These are phyloP conservation scores for Pseudomyrmex sp. DNA, from an alignment of 1,140 invertebrate genomes.

Conservation along the genomic window DNA sequence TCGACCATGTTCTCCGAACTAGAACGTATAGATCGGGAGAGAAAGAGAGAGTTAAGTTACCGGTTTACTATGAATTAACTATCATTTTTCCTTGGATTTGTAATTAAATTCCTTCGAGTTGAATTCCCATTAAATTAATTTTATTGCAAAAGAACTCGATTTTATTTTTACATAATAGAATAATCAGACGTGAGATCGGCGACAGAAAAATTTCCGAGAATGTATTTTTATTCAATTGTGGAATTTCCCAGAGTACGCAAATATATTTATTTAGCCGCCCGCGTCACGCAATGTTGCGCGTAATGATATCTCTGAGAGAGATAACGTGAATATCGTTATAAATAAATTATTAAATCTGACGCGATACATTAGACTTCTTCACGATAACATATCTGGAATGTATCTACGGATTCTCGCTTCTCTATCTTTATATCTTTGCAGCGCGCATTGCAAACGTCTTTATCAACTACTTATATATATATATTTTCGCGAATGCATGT, in stretches of 20 bases:
- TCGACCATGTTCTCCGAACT: not conserved
- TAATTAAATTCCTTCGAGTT: not conserved
- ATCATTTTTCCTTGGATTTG: not conserved
- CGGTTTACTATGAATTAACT: not conserved
- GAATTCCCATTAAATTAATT: not conserved
- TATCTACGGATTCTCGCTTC: not conserved
- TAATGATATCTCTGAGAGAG: not conserved
- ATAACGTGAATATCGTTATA: not conserved
- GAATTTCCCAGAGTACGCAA: not conserved
- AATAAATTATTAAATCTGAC: slow-evolving; percentile 17
- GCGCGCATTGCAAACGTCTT: not conserved
- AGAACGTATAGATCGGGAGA: not conserved
- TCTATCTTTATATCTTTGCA: not conserved
- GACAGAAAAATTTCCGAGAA: not conserved
- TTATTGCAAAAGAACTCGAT: not conserved
- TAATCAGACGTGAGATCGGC: not conserved
- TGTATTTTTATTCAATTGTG: not conserved
- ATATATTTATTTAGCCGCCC: not conserved
- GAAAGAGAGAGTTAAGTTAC: not conserved
- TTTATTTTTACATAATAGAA: slow-evolving; percentile 33
- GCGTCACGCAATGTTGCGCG: slow-evolving; percentile 12
- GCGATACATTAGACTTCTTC: not conserved
- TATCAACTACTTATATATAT: not conserved
- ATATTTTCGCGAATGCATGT: not conserved
- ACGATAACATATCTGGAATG: not conserved